Conservation (phyloP, 2,797 vertebrate species). For the Cichlasoma orientale region DNA sequence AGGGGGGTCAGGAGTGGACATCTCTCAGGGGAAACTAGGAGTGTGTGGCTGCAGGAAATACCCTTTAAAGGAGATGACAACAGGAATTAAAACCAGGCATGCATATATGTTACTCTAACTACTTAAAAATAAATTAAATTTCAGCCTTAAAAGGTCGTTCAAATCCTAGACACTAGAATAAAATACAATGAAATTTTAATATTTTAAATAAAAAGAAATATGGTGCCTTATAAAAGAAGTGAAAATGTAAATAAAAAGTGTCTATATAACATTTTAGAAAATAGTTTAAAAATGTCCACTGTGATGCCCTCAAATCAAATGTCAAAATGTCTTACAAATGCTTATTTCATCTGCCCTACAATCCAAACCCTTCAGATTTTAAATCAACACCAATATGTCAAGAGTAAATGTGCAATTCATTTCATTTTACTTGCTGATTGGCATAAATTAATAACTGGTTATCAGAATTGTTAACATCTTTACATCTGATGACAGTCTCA, state of each 20-base stretch:
- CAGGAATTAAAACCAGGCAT: background rate
- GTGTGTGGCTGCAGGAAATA: slow-evolving; percentile 61
- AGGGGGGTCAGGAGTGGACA: slow-evolving; percentile 93
- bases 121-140: background rate
- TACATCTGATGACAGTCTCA: background rate
- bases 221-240: background rate
- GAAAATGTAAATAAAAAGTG: no score
- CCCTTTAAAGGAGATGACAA: slow-evolving; percentile 33
- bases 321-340: background rate
- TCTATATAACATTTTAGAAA: background rate
- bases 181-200: background rate
- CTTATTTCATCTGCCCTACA: background rate
- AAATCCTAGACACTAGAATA: background rate
- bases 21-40: slow-evolving; percentile 77
- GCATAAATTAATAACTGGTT: background rate
- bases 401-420: background rate
- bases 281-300: background rate
- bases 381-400: no score
- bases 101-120: background rate
- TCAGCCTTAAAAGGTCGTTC: background rate
- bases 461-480: background rate
- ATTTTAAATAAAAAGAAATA: background rate
- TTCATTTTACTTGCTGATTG: background rate
- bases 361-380: background rate
- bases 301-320: background rate